Base-by-base conservation (phyloP, 2,113 vertebrate genomes). In the Orthochromis indermauri region DNA sequence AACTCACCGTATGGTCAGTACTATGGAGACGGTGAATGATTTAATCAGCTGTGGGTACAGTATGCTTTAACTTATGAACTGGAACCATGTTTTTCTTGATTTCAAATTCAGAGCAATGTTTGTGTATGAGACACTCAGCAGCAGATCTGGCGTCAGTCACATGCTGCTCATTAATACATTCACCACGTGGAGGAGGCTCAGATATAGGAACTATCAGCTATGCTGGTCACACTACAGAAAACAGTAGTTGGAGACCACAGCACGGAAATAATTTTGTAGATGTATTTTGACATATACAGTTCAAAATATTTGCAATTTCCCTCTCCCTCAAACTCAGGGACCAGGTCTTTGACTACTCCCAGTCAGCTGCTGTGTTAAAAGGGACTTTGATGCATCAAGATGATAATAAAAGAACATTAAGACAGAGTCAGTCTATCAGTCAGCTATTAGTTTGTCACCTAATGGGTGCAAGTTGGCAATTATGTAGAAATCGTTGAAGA, bases 91-190 rank as follows among this genome's bases (percentile, higher is more conserved):
- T 51, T 51, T 51, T 51, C 45, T 19, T 33, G 17, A 78, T n/a
- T 78, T 51, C 45, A n/a, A 78, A 51, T 51, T n/a, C 19, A 51
- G 45, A 78, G 73, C 45, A 31, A 78, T 49, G 73, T 78, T 78
- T 78, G 16, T 76, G 2, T 8, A 31, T 49, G 16, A 78, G 6
- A 49, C 24, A 31, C 0, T 49, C 42, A 49, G 0, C 21, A 49
- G 24, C 42, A 28, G 71, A 76, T 76, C 68, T 47, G 40, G 68
- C 26, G 40, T 26, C 8, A 28, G 40, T 26, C 40, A 19, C 42
- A 49, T 76, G 24, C 42, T 76, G 42, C 71, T 76, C 24, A 47
- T 49, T 76, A 19, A 28, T 76, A 19, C 42, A 47, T 47, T 76
- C 21, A 19, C 42, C 24, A 28, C 4, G 10, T 49, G 42, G 24